Percentiles rank a stretch among this genome's conserved stretches.
These are phyloP conservation scores for Proisotoma minuta DNA, from an alignment of 2,888 invertebrate species.

Conservation along the genomic window DNA sequence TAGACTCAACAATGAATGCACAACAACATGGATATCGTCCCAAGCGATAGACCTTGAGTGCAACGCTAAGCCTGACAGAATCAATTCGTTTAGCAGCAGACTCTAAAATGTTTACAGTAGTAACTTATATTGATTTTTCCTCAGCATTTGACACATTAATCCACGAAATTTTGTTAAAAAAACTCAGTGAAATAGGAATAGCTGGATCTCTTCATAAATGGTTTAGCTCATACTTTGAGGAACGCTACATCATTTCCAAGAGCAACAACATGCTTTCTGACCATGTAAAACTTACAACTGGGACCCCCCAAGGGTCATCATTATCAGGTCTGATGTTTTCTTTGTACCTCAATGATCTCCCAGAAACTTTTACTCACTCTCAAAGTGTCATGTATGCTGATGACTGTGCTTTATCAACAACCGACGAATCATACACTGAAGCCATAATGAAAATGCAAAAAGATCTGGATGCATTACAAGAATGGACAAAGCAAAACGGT, in stretches of 20 bases:
- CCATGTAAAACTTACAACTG: not conserved
- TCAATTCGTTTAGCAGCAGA: not conserved
- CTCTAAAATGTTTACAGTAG: not conserved
- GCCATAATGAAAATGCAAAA: not conserved
- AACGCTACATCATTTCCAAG: not conserved
- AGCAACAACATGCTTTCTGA: not conserved
- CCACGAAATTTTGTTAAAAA: not conserved
- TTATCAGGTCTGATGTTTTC: not conserved
- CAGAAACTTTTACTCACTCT: not conserved
- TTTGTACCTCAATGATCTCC: not conserved
- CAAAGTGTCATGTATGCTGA: not conserved
- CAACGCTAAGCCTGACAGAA: not conserved
- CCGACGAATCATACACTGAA: not conserved
- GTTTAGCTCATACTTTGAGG: not conserved
- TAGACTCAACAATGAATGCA: not conserved
- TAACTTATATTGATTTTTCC: not conserved
- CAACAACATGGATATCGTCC: not conserved
- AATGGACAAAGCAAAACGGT: not conserved
- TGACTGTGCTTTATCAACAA: not conserved
- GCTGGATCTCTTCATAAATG: not conserved
- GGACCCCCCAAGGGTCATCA: not conserved
- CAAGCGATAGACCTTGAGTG: not conserved
- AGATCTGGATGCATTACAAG: not conserved
- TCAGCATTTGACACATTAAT: not conserved
- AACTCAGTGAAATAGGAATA: not conserved